phyloP scores from a whole-genome alignment of 2,797 vertebrate genomes.

The Columba guinea region DNA sequence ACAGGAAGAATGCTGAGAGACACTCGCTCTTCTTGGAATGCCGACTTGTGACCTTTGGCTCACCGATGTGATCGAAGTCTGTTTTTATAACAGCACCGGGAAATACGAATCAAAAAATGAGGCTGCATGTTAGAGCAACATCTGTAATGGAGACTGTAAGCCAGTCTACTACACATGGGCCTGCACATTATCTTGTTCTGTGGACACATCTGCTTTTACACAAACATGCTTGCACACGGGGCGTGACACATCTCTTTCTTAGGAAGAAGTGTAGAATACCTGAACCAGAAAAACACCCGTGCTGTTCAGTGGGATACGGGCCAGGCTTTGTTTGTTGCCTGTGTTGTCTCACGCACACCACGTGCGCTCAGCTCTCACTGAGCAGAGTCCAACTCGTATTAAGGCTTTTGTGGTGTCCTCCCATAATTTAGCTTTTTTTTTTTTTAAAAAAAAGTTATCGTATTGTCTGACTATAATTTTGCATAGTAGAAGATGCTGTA shows the following conservation, averaged over 20 bases:
- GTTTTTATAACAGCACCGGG: background rate
- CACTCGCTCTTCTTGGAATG: background rate
- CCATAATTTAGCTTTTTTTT: background rate
- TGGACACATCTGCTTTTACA: background rate
- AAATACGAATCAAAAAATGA: background rate
- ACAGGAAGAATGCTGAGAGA: background rate
- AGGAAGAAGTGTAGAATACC: background rate
- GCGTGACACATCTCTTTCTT: background rate
- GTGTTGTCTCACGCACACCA: background rate
- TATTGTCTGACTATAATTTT: background rate
- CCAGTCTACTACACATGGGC: background rate
- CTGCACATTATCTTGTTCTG: background rate
- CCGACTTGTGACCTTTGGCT: background rate
- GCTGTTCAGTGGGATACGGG: background rate
- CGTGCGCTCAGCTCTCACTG: background rate
- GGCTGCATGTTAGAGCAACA: background rate
- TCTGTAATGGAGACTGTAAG: background rate
- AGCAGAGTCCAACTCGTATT: rapidly evolving
- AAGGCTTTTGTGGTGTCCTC: background rate
- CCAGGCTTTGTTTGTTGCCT: background rate
- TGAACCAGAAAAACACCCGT: background rate
- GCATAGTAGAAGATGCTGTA: background rate
- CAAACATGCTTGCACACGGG: background rate
- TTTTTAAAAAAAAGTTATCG: background rate
- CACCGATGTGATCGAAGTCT: background rate